Percentiles rank a stretch among this genome's conserved stretches.
These are phyloP conservation scores for Cenopis cana DNA, from an alignment of 2,888 invertebrate genomes.

Conservation along the genomic window DNA sequence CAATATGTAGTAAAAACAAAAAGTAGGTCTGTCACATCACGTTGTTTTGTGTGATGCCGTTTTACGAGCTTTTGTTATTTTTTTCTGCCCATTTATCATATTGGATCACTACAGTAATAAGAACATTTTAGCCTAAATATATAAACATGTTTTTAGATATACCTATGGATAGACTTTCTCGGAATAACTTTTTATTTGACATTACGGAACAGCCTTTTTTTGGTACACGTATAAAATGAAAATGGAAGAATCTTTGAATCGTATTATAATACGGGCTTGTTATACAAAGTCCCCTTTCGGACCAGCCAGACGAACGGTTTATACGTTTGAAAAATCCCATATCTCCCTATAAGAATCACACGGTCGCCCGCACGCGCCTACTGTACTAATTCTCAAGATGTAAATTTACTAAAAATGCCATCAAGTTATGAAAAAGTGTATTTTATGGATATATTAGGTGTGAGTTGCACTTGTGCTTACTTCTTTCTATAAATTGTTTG, in stretches of 20 bases:
- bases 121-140: conserved; percentile 5
- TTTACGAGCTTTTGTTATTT: conserved; percentile 37
- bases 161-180: no score
- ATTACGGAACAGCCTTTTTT: conserved; percentile 3
- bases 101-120: conserved; percentile 36
- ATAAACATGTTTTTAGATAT: neutral
- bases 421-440: neutral
- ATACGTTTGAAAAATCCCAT: conserved; percentile 77
- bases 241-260: conserved; percentile 14
- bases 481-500: neutral
- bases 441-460: neutral
- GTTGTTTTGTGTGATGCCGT: conserved; percentile 39
- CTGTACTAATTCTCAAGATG: conserved; percentile 43
- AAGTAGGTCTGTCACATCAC: conserved; percentile 45
- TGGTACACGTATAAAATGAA: conserved; percentile 7
- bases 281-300: conserved; percentile 60
- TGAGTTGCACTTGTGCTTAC: neutral
- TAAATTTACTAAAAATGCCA: conserved; percentile 25
- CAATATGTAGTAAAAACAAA: conserved; percentile 56
- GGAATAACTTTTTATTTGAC: neutral
- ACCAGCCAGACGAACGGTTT: conserved; percentile 68
- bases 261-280: conserved; percentile 33
- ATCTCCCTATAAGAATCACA: conserved; percentile 80
- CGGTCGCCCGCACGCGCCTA: conserved; percentile 76
- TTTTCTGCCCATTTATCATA: conserved; percentile 40